Evolutionary conservation across 2,113 vertebrate genomes (phyloP).

Genomic region (Aptenodytes patagonicus): DNA sequence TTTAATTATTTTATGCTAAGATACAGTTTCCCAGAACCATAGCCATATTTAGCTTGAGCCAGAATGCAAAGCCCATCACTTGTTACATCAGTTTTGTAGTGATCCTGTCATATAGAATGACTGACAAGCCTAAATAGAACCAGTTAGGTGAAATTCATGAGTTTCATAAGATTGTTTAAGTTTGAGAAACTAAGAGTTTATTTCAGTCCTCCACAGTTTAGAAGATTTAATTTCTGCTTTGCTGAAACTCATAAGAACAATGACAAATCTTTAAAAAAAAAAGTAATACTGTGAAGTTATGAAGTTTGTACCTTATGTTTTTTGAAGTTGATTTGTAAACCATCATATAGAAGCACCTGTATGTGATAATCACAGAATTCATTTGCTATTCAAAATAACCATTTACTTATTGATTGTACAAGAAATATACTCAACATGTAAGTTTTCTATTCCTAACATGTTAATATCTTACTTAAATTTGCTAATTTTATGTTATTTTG

Average conservation of each 20-base stretch:
- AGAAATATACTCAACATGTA: not conserved
- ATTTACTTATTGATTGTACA: not conserved
- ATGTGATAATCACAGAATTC: not conserved
- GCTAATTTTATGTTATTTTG: not conserved
- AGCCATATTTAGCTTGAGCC: not conserved
- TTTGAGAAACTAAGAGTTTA: not conserved
- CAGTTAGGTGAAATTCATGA: slow-evolving; percentile 1
- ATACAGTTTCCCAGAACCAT: not conserved
- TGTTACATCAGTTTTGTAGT: not conserved
- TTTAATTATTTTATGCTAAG: not conserved
- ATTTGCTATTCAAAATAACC: not conserved
- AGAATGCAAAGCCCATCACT: not conserved
- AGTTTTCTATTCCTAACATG: not conserved
- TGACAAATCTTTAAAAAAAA: not conserved
- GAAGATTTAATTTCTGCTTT: not conserved
- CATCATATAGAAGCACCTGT: not conserved
- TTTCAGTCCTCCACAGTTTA: not conserved
- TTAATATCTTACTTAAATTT: not conserved
- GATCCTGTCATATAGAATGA: not conserved
- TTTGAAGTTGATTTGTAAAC: not conserved
- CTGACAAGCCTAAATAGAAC: not conserved
- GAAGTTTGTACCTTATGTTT: not conserved
- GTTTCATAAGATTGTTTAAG: slow-evolving; percentile 3
- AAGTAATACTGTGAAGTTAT: not conserved
- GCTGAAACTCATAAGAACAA: not conserved